These are phyloP conservation scores for Chaetoderma sp. DNA, from an alignment of 2,888 invertebrate genomes.

Conservation along the genomic window DNA sequence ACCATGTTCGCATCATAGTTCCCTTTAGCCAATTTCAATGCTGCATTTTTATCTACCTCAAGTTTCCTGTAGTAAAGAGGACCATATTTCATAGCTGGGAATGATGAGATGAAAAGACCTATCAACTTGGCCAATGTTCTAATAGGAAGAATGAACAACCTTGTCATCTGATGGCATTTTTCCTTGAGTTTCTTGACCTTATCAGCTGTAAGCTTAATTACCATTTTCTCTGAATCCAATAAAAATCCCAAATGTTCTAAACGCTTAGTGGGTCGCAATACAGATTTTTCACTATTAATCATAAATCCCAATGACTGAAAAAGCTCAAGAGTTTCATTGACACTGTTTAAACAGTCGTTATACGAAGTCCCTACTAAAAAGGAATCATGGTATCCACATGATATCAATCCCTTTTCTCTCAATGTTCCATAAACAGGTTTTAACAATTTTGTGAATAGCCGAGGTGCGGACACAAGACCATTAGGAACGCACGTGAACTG, in stretches of 20 bases:
- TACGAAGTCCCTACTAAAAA: slow-evolving; percentile 10
- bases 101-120: slow-evolving; percentile 32
- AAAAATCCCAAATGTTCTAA: slow-evolving; percentile 31
- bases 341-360: not conserved
- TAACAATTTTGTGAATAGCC: slow-evolving; percentile 36
- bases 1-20: slow-evolving; percentile 26
- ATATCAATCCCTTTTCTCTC: slow-evolving; percentile 23
- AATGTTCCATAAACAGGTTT: slow-evolving; percentile 32
- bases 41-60: slow-evolving; percentile 27
- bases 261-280: slow-evolving; percentile 24
- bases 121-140: slow-evolving; percentile 23
- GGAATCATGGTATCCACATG: slow-evolving; percentile 23
- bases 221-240: slow-evolving; percentile 27
- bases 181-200: slow-evolving; percentile 11
- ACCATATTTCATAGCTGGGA: slow-evolving; percentile 33
- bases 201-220: slow-evolving; percentile 20
- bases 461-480: slow-evolving; percentile 29
- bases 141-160: slow-evolving; percentile 13
- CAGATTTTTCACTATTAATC: slow-evolving; percentile 30
- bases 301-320: slow-evolving; percentile 15
- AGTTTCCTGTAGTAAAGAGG: slow-evolving; percentile 30
- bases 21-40: slow-evolving; percentile 16
- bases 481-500: slow-evolving; percentile 32
- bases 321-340: slow-evolving; percentile 3
- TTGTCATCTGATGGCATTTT: slow-evolving; percentile 3